phyloP scores from a whole-genome alignment of 2,113 vertebrate genomes.

The Scopus umbretta region DNA sequence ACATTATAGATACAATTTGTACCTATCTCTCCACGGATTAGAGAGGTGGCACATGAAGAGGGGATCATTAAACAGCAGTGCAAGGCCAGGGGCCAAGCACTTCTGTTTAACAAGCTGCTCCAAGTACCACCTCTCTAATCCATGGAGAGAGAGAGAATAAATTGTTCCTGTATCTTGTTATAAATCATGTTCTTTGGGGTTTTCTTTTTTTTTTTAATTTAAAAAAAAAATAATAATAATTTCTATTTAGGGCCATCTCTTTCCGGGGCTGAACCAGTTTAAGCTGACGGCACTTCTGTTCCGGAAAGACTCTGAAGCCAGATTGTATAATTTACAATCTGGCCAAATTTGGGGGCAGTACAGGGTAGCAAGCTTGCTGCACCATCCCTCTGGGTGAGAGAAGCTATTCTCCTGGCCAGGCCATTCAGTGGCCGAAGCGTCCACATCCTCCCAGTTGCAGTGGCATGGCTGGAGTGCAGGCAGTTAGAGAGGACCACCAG shows the following conservation, averaged over 20 bases:
- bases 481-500: background rate
- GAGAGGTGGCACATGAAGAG: slow-evolving; percentile 77
- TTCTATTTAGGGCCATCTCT: background rate
- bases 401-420: background rate
- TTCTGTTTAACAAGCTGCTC: slow-evolving; percentile 81
- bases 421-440: background rate
- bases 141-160: slow-evolving; percentile 70
- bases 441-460: background rate
- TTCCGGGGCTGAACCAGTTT: background rate
- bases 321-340: background rate
- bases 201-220: background rate
- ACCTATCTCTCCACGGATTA: slow-evolving; percentile 78
- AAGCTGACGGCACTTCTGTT: background rate
- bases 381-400: background rate
- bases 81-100: slow-evolving; percentile 79
- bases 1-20: slow-evolving; percentile 84
- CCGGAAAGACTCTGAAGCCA: background rate
- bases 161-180: slow-evolving; percentile 67
- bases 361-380: background rate
- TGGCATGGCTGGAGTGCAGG: background rate
- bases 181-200: slow-evolving; percentile 47
- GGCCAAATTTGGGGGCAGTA: fast-evolving
- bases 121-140: slow-evolving; percentile 78
- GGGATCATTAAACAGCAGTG: slow-evolving; percentile 79
- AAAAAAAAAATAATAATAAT: background rate